Evolutionary conservation across 2,888 invertebrate species (phyloP), one percentile per base, ranked within the genome.

Genomic region (Drosophila testacea): DNA sequence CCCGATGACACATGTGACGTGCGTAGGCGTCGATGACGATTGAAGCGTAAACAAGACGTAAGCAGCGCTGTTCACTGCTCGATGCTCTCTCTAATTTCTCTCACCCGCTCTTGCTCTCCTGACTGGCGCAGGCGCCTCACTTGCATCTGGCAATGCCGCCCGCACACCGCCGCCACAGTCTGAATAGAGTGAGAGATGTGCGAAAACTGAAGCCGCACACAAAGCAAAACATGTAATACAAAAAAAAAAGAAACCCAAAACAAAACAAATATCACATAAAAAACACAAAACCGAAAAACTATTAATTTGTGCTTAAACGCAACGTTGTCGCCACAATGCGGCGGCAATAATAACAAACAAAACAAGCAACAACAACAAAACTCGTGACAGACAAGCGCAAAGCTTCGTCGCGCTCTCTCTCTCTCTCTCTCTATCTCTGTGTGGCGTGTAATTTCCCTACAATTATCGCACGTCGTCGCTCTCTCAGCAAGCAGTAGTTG

Each of bases 401-500:
- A 73, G 68, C 65, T 55, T 41, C 48, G 60, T 13, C 27, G 66
- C 57, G 52, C 79, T 73, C 76, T 73, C 62, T 22, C 22, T 22
- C 1, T 22, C 22, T 22, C 22, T 22, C 22, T 22, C 22, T 22
- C 22, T 22, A 3, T 22, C 3, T 22, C 3, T 22, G 22, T 22
- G 22, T 75, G 57, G 62, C 73, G 67, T 73, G 77, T 82, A 79
- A 83, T 82, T 83, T 88, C 77, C 88, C 83, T 82, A 73, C 83
- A 83, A 88, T 88, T 88, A 83, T 73, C 85, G 71, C 71, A 76
- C 69, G 55, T 73, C 78, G 65, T 60, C 69, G 83, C 77, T 63
- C 67, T 71, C 59, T 71, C 59, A 41, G 50, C 44, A 41, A 47
- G 42, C 32, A 39, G 34, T 54, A 10, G 41, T 41, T 27, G 36